phyloP scores from a whole-genome alignment of 1,140 invertebrate genomes.

The Penaeus indicus region DNA sequence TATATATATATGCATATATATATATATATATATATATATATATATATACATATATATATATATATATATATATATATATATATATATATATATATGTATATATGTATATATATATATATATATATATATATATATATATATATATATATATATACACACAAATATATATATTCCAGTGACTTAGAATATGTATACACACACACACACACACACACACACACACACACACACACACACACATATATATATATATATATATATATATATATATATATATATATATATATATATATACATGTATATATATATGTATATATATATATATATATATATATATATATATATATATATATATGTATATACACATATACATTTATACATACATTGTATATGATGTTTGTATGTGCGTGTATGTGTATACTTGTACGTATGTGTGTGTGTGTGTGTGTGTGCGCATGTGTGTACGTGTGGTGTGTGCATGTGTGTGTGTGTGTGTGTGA shows the following conservation, averaged over 20 bases:
- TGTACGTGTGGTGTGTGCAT: too few species aligned
- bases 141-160: conserved; percentile 7
- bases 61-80: conserved; percentile 14
- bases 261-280: conserved; percentile 5
- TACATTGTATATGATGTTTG: too few species aligned
- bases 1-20: conserved; percentile 14
- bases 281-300: conserved; percentile 14
- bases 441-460: too few species aligned
- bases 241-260: conserved; percentile 5
- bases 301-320: conserved; percentile 14
- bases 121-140: conserved; percentile 14
- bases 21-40: conserved; percentile 14
- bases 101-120: conserved; percentile 14
- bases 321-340: conserved; percentile 14
- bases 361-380: conserved; percentile 8
- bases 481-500: too few species aligned
- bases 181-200: conserved; percentile 14
- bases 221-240: conserved; percentile 4
- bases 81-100: conserved; percentile 14
- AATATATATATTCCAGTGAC: background rate
- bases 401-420: too few species aligned
- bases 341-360: conserved; percentile 14
- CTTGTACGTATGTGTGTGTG: too few species aligned
- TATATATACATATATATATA: conserved; percentile 14
- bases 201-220: conserved; percentile 14